Percentiles rank a stretch among this genome's conserved stretches.
Evolutionary conservation across 2,888 invertebrate species (phyloP).

Genomic region (Oxyscelio sp.): DNA sequence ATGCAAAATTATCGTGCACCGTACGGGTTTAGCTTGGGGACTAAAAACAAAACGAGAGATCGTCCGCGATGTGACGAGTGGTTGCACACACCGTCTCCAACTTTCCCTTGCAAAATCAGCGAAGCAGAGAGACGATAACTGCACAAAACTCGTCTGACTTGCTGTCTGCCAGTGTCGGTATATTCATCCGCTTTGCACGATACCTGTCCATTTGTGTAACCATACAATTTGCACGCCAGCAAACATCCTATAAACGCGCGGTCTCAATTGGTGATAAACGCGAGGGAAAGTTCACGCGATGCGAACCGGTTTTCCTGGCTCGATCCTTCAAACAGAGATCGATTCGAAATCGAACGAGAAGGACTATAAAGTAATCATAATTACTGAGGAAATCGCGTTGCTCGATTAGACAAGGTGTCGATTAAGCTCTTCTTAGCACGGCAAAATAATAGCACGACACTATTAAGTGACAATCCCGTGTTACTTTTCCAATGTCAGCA

Average conservation of each 20-base stretch:
- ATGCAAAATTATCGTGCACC: too few species aligned
- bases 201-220: conserved; percentile 72
- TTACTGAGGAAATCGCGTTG: conserved; percentile 6
- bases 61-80: conserved; percentile 68
- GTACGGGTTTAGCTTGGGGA: too few species aligned
- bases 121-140: conserved; percentile 80
- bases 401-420: conserved; percentile 1
- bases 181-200: conserved; percentile 68
- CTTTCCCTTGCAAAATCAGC: conserved; percentile 83
- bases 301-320: conserved; percentile 34
- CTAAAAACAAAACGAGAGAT: conserved; percentile 51
- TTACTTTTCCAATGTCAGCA: conserved; percentile 21
- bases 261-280: conserved; percentile 46
- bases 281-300: conserved; percentile 43
- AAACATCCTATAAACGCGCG: conserved; percentile 46
- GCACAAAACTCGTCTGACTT: conserved; percentile 74
- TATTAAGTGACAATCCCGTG: conserved; percentile 16
- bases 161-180: conserved; percentile 66
- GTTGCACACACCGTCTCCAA: conserved; percentile 77
- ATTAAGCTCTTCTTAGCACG: neutral
- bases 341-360: neutral
- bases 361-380: neutral
- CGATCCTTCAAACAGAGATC: too few species aligned
- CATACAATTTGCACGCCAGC: conserved; percentile 70
- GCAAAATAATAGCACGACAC: neutral